Conservation (phyloP, 1,140 invertebrate genomes). For the Cataglyphis hispanica region DNA sequence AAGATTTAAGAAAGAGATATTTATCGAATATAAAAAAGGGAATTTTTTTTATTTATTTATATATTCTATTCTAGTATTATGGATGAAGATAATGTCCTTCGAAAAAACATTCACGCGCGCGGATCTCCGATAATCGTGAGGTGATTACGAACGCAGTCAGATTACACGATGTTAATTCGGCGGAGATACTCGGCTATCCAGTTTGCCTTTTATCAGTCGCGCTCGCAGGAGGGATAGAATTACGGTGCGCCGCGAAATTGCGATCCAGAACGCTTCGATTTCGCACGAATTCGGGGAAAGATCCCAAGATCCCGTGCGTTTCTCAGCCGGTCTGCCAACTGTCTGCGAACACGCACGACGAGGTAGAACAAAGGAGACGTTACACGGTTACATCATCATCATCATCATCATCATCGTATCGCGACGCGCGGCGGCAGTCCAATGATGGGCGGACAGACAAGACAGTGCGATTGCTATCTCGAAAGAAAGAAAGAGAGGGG, state of each 20-base stretch:
- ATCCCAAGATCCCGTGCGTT: constrained; percentile 34
- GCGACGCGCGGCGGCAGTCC: constrained; percentile 19
- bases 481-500: background rate
- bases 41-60: background rate
- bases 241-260: constrained; percentile 40
- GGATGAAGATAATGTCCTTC: background rate
- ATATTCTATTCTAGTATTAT: background rate
- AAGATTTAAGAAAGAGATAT: background rate
- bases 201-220: constrained; percentile 37
- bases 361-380: constrained; percentile 39
- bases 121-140: constrained; percentile 3
- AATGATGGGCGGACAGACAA: background rate
- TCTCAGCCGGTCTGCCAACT: constrained; percentile 51
- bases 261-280: constrained; percentile 53
- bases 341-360: constrained; percentile 44
- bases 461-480: background rate
- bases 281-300: constrained; percentile 55
- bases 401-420: constrained; percentile 49
- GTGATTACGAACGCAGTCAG: constrained; percentile 7
- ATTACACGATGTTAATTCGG: constrained; percentile 24
- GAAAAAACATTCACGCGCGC: background rate
- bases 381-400: constrained; percentile 54
- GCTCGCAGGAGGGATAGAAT: constrained; percentile 34
- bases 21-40: background rate
- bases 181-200: background rate